A percentile compares a stretch with the other conserved stretches of the same genome.
These are phyloP conservation scores for Cydia strobilella DNA, from an alignment of 1,140 invertebrate genomes.

Conservation along the genomic window DNA sequence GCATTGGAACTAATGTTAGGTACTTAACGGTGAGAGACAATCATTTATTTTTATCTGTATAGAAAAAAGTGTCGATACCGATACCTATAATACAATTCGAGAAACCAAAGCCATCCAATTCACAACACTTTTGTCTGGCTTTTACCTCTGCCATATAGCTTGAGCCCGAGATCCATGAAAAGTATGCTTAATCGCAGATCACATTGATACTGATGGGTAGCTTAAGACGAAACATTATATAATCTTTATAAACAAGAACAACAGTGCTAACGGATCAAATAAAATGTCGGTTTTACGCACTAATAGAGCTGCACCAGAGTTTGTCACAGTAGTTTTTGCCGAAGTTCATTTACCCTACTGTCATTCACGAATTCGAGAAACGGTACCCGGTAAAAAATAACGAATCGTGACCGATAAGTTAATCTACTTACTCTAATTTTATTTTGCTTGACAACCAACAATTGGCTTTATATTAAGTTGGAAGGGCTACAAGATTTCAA, in stretches of 20 bases:
- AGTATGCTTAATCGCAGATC: background rate
- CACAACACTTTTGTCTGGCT: background rate
- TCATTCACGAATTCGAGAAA: conserved; percentile 47
- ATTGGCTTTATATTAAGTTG: conserved; percentile 36
- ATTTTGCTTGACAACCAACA: conserved; percentile 39
- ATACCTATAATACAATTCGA: background rate
- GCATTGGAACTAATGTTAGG: background rate
- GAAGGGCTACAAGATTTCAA: background rate
- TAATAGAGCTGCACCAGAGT: conserved; percentile 24
- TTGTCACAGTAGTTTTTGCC: conserved; percentile 40
- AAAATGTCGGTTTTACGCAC: conserved; percentile 32
- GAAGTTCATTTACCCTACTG: conserved; percentile 57
- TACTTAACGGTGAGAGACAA: background rate
- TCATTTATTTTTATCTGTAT: background rate
- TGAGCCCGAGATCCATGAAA: background rate
- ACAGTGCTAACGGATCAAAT: conserved; percentile 14
- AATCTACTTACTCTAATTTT: conserved; percentile 44
- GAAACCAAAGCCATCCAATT: background rate
- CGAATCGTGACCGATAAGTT: conserved; percentile 53
- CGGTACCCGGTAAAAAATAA: conserved; percentile 52
- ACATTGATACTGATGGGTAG: background rate
- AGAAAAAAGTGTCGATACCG: conserved; percentile 1
- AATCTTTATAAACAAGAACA: background rate
- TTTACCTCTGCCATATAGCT: background rate
- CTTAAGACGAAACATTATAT: background rate